Base-by-base conservation (phyloP, 2,888 invertebrate species). In the Thecocarcelia acutangulata region DNA sequence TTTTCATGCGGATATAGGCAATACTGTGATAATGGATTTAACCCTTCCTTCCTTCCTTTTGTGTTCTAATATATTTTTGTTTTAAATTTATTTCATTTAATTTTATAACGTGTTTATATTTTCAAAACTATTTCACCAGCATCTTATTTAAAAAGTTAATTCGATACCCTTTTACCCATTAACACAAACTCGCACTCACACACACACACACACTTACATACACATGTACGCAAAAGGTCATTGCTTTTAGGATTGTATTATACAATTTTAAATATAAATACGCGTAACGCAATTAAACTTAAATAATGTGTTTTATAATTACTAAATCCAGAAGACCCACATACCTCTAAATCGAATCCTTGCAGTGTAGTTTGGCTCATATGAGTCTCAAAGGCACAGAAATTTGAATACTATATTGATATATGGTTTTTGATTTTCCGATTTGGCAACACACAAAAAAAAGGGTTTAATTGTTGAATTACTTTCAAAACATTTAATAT, bases 401-500 rank as follows among this genome's bases (percentile, higher is more conserved):
- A 64, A 37, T 66, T 66, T 28, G 24, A 44, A 52, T 68, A 73
- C 63, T 56, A 50, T 74, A 82, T 78, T 82, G 77, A 78, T 74
- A 74, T 33, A 79, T 72, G 56, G 17, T 5, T 44, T 58, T 72
- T 78, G 72, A 52, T 72, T 77, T 73, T 73, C 12, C 21, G 54
- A 50, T n/a, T n/a, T 37, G 12, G 19, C 33, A 3, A 44, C 19
- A 19, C 4, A 33, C n/a, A 17, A 0, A 46, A 48, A 74, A 80
- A 70, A 73, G 76, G 78, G 73, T 86, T 85, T 84, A 84, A 84
- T 84, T 83, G 77, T 84, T 83, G 82, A 85, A 85, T 85, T 85
- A 84, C 84, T 82, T 84, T 84, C 81, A 81, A 84, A 81, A 84
- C 84, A 85, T 85, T 85, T 63, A 78, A 84, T 83, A 78, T 85